Evolutionary conservation across 2,113 vertebrate species (phyloP).

Genomic region (Pontoporia blainvillei): DNA sequence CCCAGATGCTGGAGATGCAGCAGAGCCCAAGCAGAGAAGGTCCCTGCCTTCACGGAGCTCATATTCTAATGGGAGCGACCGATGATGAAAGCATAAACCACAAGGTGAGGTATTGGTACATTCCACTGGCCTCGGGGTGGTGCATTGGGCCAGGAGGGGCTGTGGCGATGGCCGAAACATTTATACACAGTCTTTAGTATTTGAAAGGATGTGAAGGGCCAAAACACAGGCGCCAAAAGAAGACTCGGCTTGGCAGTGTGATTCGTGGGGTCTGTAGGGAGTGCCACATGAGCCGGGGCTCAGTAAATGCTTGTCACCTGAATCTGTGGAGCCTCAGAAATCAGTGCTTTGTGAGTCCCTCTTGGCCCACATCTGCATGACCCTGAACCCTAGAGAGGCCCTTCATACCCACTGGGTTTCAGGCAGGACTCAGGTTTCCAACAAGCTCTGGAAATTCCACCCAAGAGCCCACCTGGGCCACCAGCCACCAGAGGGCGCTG

Average conservation of each 20-base stretch:
- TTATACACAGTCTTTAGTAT: background rate
- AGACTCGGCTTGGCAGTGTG: background rate
- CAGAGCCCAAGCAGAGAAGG: background rate
- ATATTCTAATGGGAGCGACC: background rate
- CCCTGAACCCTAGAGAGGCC: background rate
- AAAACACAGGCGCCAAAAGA: background rate
- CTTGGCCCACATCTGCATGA: background rate
- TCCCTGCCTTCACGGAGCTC: background rate
- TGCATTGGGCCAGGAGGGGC: background rate
- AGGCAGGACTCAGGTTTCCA: background rate
- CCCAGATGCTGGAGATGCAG: background rate
- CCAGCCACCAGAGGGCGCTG: background rate
- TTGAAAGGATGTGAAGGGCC: background rate
- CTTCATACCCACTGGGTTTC: background rate
- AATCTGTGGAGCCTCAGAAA: background rate
- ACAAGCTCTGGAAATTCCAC: accelerated
- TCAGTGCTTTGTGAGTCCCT: background rate
- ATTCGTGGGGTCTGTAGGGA: background rate
- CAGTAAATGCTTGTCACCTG: background rate
- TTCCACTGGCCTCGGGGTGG: background rate
- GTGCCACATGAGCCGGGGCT: accelerated
- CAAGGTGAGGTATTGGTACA: accelerated
- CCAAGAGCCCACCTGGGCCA: background rate
- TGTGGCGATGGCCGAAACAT: background rate
- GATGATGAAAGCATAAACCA: background rate